These are phyloP conservation scores for Capra hircus DNA, from an alignment of 2,113 vertebrate genomes.

Conservation along the genomic window DNA sequence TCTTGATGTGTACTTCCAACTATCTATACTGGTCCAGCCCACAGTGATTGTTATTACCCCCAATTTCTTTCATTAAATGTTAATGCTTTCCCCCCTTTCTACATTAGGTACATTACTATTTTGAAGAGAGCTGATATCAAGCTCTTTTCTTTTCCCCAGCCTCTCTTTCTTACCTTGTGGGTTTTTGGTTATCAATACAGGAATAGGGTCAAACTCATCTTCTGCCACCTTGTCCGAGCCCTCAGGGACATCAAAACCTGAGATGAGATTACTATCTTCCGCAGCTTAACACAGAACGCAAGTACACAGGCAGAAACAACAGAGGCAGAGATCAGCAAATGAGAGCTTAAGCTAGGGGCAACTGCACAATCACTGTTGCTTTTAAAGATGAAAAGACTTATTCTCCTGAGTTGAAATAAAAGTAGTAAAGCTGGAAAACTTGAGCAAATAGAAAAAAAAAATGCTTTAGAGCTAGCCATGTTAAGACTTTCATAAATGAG, in stretches of 20 bases:
- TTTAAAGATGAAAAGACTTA: conserved; percentile 33
- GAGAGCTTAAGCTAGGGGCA: conserved; percentile 60
- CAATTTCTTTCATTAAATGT: background rate
- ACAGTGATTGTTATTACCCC: background rate
- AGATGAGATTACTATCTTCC: conserved; percentile 96
- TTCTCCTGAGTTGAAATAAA: conserved; percentile 54
- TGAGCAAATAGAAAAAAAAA: conserved; percentile 8
- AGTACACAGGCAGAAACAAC: conserved; percentile 80
- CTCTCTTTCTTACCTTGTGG: conserved; percentile 96
- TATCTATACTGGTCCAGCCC: background rate
- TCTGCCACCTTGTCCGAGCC: conserved; percentile 90
- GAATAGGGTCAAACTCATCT: conserved; percentile 99
- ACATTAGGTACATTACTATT: background rate
- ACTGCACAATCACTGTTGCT: background rate
- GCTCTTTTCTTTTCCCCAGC: conserved; percentile 35
- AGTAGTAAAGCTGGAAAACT: conserved; percentile 32
- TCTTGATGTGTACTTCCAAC: background rate
- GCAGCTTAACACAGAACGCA: conserved; percentile 82
- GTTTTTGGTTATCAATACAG: conserved; percentile 98
- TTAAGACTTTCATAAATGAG: background rate
- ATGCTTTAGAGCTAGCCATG: background rate
- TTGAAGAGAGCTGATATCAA: background rate
- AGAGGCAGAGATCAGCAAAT: conserved; percentile 79
- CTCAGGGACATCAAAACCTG: conserved; percentile 90
- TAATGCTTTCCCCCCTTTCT: background rate